Conservation (phyloP, 2,113 vertebrate genomes). For the Cheilinus undulatus region DNA sequence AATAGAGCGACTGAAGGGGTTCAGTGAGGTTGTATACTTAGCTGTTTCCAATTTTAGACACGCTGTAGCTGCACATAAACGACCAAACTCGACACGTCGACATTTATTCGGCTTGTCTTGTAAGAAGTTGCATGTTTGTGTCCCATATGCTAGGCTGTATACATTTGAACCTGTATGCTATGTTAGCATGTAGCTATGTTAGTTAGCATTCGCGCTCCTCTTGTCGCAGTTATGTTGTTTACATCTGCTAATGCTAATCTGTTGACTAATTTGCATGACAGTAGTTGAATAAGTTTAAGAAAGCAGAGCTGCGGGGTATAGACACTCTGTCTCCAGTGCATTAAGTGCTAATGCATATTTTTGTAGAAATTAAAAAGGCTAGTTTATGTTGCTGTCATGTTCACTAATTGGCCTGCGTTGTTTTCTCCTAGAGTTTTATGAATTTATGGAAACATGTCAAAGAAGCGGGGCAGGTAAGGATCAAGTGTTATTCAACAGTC, state of each 20-base stretch:
- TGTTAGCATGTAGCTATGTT: slow-evolving; percentile 39
- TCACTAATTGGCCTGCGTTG: slow-evolving; percentile 44
- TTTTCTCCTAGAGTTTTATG: slow-evolving; percentile 73
- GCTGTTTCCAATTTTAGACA: slow-evolving; percentile 9
- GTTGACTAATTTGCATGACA: slow-evolving; percentile 32
- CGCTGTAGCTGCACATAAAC: not conserved
- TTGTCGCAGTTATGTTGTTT: slow-evolving; percentile 74
- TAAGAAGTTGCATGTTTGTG: slow-evolving; percentile 63
- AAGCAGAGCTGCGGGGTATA: not conserved
- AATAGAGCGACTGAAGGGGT: not conserved
- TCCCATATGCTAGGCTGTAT: slow-evolving; percentile 26
- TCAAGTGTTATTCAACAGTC: not conserved
- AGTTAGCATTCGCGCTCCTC: slow-evolving; percentile 56
- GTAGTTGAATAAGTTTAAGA: not conserved
- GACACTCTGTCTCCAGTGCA: not conserved
- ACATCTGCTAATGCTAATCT: slow-evolving; percentile 72
- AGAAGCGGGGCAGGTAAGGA: slow-evolving; percentile 86
- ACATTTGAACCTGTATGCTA: slow-evolving; percentile 31
- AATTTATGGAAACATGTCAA: slow-evolving; percentile 88
- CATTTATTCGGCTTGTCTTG: slow-evolving; percentile 25
- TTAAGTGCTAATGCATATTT: not conserved
- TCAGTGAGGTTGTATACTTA: not conserved
- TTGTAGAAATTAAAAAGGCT: not conserved
- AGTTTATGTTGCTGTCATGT: not conserved
- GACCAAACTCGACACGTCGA: slow-evolving; percentile 23